Conservation (phyloP, 2,888 invertebrate species). For the Lochmaea crataegi region DNA sequence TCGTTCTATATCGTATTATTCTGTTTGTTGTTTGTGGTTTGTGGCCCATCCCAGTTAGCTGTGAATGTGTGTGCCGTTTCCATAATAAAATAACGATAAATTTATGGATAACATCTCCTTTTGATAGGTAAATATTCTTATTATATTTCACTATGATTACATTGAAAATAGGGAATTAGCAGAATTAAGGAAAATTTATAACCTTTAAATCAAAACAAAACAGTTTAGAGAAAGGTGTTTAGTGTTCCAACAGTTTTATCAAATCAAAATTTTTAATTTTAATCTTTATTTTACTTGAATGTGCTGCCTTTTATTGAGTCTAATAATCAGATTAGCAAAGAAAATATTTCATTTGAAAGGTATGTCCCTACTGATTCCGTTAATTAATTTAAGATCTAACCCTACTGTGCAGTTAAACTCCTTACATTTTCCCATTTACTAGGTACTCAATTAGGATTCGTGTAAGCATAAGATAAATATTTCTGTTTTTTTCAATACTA, state of each 20-base stretch:
- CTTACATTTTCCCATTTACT: background rate
- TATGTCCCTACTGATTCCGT: background rate
- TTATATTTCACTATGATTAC: constrained; percentile 14
- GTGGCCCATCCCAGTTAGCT: constrained; percentile 67
- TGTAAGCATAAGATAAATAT: background rate
- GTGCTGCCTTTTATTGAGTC: background rate
- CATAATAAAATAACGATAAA: constrained; percentile 56
- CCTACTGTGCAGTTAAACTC: background rate
- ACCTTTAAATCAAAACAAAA: constrained; percentile 42
- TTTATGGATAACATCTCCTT: constrained; percentile 63
- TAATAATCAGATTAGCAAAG: background rate
- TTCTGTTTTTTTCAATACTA: background rate
- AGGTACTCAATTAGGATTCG: background rate
- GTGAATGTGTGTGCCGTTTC: constrained; percentile 66
- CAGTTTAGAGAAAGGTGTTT: constrained; percentile 12
- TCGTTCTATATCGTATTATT: constrained; percentile 39
- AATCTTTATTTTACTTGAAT: background rate
- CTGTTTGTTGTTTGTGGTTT: constrained; percentile 64
- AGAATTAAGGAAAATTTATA: constrained; percentile 38
- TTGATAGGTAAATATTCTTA: constrained; percentile 61
- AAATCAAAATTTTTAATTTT: background rate
- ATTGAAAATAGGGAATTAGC: constrained; percentile 28
- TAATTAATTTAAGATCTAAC: background rate
- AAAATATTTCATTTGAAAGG: background rate
- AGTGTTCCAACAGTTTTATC: background rate